Conservation (phyloP, 2,797 vertebrate genomes). For the Meda fulgida region DNA sequence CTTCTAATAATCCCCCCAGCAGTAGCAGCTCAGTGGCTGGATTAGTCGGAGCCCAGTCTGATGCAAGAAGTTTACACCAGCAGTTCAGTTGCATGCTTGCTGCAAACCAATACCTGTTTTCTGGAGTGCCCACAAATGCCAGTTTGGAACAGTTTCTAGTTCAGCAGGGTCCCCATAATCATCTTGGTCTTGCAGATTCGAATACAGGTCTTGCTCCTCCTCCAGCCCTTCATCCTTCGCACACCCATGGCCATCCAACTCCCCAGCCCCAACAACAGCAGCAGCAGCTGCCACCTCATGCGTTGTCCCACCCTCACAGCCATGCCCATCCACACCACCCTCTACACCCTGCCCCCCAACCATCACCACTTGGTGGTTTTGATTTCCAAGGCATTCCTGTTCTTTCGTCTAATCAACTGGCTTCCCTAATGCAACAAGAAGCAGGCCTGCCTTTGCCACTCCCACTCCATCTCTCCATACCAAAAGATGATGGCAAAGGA, state of each 20-base stretch:
- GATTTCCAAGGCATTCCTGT: constrained; percentile 86
- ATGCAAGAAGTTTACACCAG: constrained; percentile 84
- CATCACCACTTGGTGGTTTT: constrained; percentile 78
- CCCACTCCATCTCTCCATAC: constrained; percentile 81
- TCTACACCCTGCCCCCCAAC: constrained; percentile 81
- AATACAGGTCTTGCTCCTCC: constrained; percentile 79
- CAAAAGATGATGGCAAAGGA: constrained; percentile 79
- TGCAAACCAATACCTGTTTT: constrained; percentile 85
- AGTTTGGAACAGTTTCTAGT: constrained; percentile 85
- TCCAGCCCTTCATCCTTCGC: constrained; percentile 81
- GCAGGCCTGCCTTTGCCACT: constrained; percentile 81
- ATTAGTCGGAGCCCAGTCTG: constrained; percentile 77
- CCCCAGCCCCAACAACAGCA: constrained; percentile 80
- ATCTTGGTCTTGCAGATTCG: constrained; percentile 75
- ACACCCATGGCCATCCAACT: constrained; percentile 73
- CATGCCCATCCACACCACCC: constrained; percentile 83
- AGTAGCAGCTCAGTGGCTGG: constrained; percentile 78
- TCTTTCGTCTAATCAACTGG: constrained; percentile 83
- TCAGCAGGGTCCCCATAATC: constrained; percentile 82
- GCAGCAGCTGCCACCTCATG: constrained; percentile 79
- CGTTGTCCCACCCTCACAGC: constrained; percentile 81
- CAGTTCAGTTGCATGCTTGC: constrained; percentile 87
- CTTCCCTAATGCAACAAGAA: constrained; percentile 84
- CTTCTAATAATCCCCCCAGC: constrained; percentile 77
- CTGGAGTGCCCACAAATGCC: constrained; percentile 82